Conservation (phyloP, 2,113 vertebrate species). For the Marmota monax region DNA sequence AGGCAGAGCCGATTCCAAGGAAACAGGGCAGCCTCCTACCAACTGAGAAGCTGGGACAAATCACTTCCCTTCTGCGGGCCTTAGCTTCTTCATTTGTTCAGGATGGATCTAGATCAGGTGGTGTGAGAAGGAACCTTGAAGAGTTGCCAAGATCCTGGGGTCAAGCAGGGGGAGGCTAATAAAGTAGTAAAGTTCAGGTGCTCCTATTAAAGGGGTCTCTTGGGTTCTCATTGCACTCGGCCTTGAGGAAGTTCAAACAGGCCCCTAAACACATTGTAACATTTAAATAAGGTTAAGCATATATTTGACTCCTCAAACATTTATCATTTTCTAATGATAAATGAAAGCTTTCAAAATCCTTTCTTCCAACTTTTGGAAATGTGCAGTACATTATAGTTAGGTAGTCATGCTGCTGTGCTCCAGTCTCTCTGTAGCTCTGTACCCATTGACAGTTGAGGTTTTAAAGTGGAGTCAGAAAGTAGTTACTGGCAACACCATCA, state of each 20-base stretch:
- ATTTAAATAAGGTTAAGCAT: background rate
- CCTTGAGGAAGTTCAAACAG: background rate
- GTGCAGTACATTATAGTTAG: too few species aligned
- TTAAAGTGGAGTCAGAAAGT: slow-evolving; percentile 14
- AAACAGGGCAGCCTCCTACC: background rate
- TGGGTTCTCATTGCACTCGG: background rate
- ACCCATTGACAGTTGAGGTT: background rate
- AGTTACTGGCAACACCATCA: background rate
- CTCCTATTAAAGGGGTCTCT: background rate
- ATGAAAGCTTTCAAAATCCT: too few species aligned
- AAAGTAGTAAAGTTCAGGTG: background rate
- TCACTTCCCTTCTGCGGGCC: background rate
- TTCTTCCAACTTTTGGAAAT: background rate
- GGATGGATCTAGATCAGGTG: background rate
- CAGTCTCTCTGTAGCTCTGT: background rate
- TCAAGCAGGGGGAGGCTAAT: background rate
- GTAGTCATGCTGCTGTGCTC: too few species aligned
- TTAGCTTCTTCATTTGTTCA: background rate
- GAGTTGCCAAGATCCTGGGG: background rate
- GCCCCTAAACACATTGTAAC: background rate
- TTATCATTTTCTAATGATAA: too few species aligned
- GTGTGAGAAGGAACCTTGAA: background rate
- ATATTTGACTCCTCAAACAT: background rate
- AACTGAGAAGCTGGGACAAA: background rate
- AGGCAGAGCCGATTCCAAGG: background rate